Evolutionary conservation across 2,797 vertebrate species (phyloP), one percentile per base, ranked within the genome.

Genomic region (Etheostoma perlongum): DNA sequence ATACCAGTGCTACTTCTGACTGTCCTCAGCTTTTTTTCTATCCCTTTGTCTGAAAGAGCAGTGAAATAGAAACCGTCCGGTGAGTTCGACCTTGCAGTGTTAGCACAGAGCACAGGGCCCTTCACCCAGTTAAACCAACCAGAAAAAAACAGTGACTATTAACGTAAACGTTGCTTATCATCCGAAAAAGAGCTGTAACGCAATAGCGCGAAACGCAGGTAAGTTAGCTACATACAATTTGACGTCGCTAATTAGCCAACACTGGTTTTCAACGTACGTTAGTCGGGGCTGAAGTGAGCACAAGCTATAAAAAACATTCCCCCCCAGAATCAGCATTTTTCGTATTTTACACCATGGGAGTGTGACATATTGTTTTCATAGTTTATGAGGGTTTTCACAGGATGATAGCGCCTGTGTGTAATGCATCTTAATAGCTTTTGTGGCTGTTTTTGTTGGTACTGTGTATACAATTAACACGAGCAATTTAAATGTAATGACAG

Each of bases 391-490:
- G 52, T 14, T 72, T 69, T 63, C 7, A 16, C n/a, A 36, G 46
- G 4, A n/a, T n/a, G 12, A 30, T 25, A 21, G 18, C 21, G 30
- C 40, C 59, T 25, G 40, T 46, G 40, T 46, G 52, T 54, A 47
- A 52, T 62, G 15, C 73, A 48, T 53, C 15, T 44, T 64, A 69
- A 81, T 60, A 6, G 13, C 6, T 52, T 62, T 27, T 36, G 25
- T 65, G 47, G 33, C 40, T 78, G 67, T 75, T 79, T 74, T 25
- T 65, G n/a, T 55, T 67, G 30, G 4, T 15, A 18, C 46, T 83
- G 88, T 80, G 72, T 87, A 79, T 85, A 21, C 86, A 76, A 89
- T 91, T 84, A 80, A 63, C 64, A 0, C n/a, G 4, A 83, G 47
- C 52, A 64, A 47, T 86, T 88, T 42, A 58, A 19, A 30, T 27